phyloP scores from a whole-genome alignment of 2,888 invertebrate genomes.

The Oegoconia quadripuncta region DNA sequence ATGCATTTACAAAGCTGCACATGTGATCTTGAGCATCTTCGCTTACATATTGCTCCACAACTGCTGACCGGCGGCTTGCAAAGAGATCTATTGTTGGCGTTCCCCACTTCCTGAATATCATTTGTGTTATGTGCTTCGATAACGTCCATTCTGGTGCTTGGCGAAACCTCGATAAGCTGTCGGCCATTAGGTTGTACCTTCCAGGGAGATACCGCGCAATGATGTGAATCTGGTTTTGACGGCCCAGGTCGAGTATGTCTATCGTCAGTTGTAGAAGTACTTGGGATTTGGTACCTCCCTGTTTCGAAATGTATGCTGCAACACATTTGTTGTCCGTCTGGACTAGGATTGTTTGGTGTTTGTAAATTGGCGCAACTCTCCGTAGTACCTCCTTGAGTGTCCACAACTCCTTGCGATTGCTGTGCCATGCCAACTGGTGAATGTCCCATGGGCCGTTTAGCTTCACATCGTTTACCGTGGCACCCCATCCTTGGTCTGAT shows the following conservation, averaged over 20 bases:
- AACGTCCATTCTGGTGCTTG: constrained; percentile 3
- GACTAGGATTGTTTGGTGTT: not conserved
- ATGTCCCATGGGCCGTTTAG: constrained; percentile 9
- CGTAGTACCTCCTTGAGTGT: constrained; percentile 2
- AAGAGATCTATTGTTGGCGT: constrained; percentile 19
- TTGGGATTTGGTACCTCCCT: constrained; percentile 22
- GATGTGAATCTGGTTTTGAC: constrained; percentile 7
- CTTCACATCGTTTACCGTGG: too few species aligned
- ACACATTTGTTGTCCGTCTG: constrained; percentile 16
- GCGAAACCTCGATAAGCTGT: constrained; percentile 18
- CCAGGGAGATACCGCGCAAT: constrained; percentile 21
- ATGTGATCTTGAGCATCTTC: constrained; percentile 9
- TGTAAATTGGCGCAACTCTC: not conserved
- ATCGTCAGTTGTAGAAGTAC: constrained; percentile 10
- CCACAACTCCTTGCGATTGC: constrained; percentile 14
- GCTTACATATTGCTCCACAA: constrained; percentile 18
- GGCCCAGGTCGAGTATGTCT: constrained; percentile 8
- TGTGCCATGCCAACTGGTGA: constrained; percentile 11
- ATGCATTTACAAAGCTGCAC: constrained; percentile 14
- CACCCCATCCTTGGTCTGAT: too few species aligned
- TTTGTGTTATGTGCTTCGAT: not conserved
- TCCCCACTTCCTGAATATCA: constrained; percentile 11
- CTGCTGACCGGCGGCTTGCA: constrained; percentile 18
- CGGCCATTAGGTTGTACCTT: constrained; percentile 18
- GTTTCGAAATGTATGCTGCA: constrained; percentile 20